Evolutionary conservation across 2,888 invertebrate genomes (phyloP).

Genomic region (Lordiphosa fenestrarum): DNA sequence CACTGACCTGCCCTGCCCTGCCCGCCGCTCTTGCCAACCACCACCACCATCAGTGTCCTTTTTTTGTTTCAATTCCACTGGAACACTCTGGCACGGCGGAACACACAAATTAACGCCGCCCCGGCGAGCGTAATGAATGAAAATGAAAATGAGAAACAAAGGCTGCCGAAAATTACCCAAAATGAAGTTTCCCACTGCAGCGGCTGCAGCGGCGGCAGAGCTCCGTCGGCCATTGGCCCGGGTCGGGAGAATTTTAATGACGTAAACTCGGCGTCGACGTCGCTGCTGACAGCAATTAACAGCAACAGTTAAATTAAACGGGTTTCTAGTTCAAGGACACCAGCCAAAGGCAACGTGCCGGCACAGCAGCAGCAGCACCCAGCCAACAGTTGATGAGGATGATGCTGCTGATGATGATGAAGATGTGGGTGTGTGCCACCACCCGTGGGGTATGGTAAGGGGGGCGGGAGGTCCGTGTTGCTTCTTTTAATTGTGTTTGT

Average conservation of each 20-base stretch:
- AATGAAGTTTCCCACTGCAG: conserved; percentile 66
- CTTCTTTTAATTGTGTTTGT: conserved; percentile 53
- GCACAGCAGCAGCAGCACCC: conserved; percentile 25
- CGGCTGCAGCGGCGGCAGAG: conserved; percentile 22
- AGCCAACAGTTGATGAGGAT: conserved; percentile 9
- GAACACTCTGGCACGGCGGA: conserved; percentile 51
- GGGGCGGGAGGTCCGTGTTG: conserved; percentile 2
- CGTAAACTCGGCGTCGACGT: conserved; percentile 51
- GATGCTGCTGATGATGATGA: conserved; percentile 32
- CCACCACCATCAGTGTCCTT: conserved; percentile 33
- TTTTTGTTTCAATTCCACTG: conserved; percentile 55
- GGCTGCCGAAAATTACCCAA: conserved; percentile 65
- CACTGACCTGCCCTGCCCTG: conserved; percentile 6
- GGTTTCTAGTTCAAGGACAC: conserved; percentile 79
- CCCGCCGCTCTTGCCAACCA: conserved; percentile 7
- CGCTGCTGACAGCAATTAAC: conserved; percentile 74
- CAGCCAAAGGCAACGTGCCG: conserved; percentile 46
- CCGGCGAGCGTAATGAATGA: conserved; percentile 58
- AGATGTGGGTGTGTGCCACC: conserved; percentile 19
- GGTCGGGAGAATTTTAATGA: conserved; percentile 58
- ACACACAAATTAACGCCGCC: conserved; percentile 68
- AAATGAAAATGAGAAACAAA: conserved; percentile 74
- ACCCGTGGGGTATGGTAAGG: no score
- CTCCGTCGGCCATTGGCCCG: conserved; percentile 23
- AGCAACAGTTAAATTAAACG: conserved; percentile 79